Percentiles rank a stretch among this genome's conserved stretches.
Evolutionary conservation across 2,113 vertebrate genomes (phyloP).

Genomic region (Craseonycteris thonglongyai): DNA sequence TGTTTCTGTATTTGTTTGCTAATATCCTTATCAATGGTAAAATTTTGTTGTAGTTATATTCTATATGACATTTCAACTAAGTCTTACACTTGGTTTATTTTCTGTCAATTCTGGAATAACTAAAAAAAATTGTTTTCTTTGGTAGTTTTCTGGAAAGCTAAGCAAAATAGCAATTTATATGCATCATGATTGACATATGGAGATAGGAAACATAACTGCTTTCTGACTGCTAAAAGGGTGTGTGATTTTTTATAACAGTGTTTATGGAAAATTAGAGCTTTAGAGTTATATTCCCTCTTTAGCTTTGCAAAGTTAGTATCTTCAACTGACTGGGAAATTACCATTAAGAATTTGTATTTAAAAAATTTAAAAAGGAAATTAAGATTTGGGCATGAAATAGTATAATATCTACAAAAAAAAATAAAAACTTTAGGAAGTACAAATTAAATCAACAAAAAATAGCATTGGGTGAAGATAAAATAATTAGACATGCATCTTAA

Average conservation of each 20-base stretch:
- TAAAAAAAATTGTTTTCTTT: neutral
- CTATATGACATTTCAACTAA: neutral
- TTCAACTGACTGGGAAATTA: neutral
- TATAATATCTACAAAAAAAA: neutral
- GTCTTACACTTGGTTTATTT: neutral
- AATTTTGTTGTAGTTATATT: neutral
- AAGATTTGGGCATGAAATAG: neutral
- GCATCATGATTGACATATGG: neutral
- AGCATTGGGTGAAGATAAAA: neutral
- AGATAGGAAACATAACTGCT: neutral
- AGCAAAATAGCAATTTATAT: constrained; percentile 2
- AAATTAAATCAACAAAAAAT: neutral
- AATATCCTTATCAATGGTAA: neutral
- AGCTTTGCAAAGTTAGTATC: neutral
- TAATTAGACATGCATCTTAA: neutral
- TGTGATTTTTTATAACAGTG: neutral
- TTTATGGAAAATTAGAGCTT: neutral
- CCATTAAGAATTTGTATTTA: constrained; percentile 25
- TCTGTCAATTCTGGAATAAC: neutral
- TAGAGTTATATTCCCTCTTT: neutral
- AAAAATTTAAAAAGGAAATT: neutral
- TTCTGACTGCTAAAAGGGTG: neutral
- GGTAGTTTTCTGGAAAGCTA: neutral
- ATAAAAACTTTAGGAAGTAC: neutral
- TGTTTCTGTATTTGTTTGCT: neutral